Conservation (phyloP, 2,113 vertebrate genomes). For the Tauraco erythrolophus region DNA sequence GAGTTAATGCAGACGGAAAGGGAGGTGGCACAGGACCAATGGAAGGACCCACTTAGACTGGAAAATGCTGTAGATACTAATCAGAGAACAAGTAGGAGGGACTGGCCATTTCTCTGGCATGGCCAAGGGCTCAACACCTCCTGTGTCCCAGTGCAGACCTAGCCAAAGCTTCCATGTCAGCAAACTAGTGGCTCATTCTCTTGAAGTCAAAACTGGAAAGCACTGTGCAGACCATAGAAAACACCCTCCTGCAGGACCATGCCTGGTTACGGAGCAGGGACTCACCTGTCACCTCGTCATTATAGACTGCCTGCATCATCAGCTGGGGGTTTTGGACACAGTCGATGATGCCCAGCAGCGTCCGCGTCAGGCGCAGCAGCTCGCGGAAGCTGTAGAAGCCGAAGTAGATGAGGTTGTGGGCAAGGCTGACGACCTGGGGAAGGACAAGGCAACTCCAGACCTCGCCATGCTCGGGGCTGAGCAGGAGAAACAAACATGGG, state of each 20-base stretch:
- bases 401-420: constrained; percentile 97
- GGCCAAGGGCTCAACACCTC: not conserved
- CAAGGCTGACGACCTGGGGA: constrained; percentile 92
- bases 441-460: constrained; percentile 30
- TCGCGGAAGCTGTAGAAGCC: constrained; percentile 99
- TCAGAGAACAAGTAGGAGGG: not conserved
- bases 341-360: constrained; percentile 94
- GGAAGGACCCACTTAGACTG: not conserved
- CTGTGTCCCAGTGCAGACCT: not conserved
- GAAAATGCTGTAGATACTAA: not conserved
- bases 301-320: constrained; percentile 76
- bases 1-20: not conserved
- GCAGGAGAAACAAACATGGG: not conserved
- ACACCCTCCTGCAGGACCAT: not conserved
- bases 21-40: not conserved
- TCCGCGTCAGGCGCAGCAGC: constrained; percentile 92
- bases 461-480: fast-evolving
- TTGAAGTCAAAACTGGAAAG: not conserved
- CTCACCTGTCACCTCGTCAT: constrained; percentile 85
- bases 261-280: not conserved
- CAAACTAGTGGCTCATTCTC: not conserved
- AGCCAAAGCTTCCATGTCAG: not conserved
- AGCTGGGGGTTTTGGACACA: constrained; percentile 85
- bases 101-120: not conserved
- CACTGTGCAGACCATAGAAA: not conserved